Conservation (phyloP, 2,797 vertebrate species). For the Eurystomus glaucurus region DNA sequence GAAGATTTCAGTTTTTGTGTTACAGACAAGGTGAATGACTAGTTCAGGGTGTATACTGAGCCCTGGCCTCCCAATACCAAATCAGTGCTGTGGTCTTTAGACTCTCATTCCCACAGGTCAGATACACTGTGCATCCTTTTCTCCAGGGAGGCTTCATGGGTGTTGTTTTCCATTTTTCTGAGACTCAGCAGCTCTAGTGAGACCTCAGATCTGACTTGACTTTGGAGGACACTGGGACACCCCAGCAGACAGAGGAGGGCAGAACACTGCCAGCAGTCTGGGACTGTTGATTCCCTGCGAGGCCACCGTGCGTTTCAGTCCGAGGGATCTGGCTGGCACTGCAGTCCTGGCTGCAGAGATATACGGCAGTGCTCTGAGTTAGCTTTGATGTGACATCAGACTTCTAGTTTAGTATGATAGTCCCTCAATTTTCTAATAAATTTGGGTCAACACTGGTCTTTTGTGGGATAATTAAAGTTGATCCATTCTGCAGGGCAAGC, state of each 20-base stretch:
- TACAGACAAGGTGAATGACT: neutral
- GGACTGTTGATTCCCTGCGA: accelerated
- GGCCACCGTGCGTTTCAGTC: accelerated
- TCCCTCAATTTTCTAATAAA: conserved; percentile 68
- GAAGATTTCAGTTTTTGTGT: neutral
- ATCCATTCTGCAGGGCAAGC: conserved; percentile 34
- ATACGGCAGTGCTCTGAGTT: neutral
- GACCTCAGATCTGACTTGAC: neutral
- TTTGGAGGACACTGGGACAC: neutral
- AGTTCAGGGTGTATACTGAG: neutral
- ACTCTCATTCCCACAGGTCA: accelerated
- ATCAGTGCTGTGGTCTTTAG: neutral
- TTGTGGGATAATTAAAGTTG: conserved; percentile 45
- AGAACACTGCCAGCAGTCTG: accelerated
- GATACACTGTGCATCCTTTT: accelerated
- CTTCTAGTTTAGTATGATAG: neutral
- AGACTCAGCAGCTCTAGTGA: neutral
- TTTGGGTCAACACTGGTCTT: conserved; percentile 44
- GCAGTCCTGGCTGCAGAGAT: neutral
- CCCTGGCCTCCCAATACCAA: neutral
- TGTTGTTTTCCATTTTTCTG: neutral
- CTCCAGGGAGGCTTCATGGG: neutral
- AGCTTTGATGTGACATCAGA: neutral
- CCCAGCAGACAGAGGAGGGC: neutral
- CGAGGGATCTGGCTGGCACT: accelerated